A percentile compares a stretch with the other conserved stretches of the same genome.
Evolutionary conservation across 2,888 invertebrate species (phyloP).

Genomic region (Allolobophora icterica): DNA sequence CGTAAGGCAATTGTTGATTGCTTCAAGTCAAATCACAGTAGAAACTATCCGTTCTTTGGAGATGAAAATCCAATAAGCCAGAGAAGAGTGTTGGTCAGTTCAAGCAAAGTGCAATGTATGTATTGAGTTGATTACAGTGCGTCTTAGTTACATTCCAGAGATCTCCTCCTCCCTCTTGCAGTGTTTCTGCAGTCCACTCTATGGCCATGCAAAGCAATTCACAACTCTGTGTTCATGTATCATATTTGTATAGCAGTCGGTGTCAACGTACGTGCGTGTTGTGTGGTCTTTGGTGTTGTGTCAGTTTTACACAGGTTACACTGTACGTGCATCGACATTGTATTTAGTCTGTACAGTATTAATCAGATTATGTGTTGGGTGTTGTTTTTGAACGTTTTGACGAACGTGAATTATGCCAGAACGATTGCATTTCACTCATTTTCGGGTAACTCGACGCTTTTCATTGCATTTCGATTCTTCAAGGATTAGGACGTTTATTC

Average conservation of each 20-base stretch:
- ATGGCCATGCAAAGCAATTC: not conserved
- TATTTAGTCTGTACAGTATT: constrained; percentile 11
- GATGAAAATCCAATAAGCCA: too few relatives aligned
- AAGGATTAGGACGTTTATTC: not conserved
- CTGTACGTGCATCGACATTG: not conserved
- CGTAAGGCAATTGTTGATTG: too few relatives aligned
- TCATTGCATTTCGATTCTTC: not conserved
- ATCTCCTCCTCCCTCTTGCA: not conserved
- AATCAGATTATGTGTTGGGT: not conserved
- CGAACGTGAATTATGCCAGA: not conserved
- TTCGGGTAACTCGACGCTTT: not conserved
- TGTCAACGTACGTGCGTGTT: not conserved
- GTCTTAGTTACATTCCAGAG: not conserved
- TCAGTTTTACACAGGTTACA: not conserved
- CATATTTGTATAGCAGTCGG: not conserved
- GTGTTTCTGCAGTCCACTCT: not conserved
- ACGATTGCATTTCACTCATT: not conserved
- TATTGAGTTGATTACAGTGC: not conserved
- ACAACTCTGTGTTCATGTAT: not conserved
- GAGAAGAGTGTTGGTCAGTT: not conserved
- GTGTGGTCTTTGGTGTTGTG: not conserved
- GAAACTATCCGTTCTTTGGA: not conserved
- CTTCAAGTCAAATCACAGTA: not conserved
- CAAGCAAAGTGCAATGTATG: not conserved
- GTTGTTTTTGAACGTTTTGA: not conserved